phyloP scores from a whole-genome alignment of 2,888 invertebrate species.

The Stenoptilia bipunctidactyla region DNA sequence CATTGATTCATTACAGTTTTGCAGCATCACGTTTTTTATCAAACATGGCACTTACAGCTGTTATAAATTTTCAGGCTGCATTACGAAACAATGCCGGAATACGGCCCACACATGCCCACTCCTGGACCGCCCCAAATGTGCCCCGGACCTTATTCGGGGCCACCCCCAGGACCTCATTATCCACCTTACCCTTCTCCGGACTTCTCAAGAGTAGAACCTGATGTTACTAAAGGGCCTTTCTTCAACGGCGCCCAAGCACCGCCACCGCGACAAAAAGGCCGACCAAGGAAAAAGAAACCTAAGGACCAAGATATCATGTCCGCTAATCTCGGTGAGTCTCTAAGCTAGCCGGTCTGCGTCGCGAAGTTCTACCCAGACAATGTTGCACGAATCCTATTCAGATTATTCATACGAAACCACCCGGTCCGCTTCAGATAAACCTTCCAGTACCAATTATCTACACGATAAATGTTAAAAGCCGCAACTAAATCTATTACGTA shows the following conservation, averaged over 20 bases:
- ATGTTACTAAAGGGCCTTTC: conserved; percentile 66
- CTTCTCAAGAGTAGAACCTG: conserved; percentile 62
- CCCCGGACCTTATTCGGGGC: conserved; percentile 67
- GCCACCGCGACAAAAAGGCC: conserved; percentile 90
- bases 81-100: conserved; percentile 69
- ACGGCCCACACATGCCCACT: conserved; percentile 65
- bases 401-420: no score
- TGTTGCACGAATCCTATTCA: no score
- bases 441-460: no score
- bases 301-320: conserved; percentile 91
- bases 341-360: not conserved
- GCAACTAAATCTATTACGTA: no score
- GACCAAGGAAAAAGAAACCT: conserved; percentile 93
- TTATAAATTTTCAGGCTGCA: conserved; percentile 59
- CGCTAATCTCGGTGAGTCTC: conserved; percentile 83
- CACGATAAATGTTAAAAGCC: no score
- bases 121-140: conserved; percentile 72
- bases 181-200: conserved; percentile 72
- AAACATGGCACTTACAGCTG: no score
- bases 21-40: no score
- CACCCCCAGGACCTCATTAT: conserved; percentile 55
- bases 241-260: conserved; percentile 68
- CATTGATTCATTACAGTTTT: no score
- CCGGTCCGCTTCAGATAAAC: no score
- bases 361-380: no score